phyloP scores from a whole-genome alignment of 2,888 invertebrate genomes.

The Orthonychiurus folsomi region DNA sequence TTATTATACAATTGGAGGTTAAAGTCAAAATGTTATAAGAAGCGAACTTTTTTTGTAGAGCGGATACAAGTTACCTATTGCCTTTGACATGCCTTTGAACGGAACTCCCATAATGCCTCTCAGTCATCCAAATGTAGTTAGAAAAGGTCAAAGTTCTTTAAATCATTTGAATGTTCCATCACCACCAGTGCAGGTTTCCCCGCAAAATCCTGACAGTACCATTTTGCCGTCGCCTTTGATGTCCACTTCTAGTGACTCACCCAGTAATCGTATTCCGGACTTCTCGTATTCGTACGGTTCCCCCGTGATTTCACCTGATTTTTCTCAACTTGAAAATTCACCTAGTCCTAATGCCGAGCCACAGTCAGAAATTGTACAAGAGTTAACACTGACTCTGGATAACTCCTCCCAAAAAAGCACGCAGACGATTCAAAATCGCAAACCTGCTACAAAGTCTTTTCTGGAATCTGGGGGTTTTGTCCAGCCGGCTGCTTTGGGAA shows the following conservation, averaged over 20 bases:
- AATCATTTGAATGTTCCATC: background rate
- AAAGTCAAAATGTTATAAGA: too few species aligned
- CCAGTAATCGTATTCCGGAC: conserved; percentile 17
- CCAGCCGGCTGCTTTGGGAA: conserved; percentile 53
- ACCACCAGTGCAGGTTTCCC: background rate
- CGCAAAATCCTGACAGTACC: background rate
- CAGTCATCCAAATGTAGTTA: conserved; percentile 4
- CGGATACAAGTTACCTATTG: background rate
- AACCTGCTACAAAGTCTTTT: conserved; percentile 30
- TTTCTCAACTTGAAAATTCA: conserved; percentile 16
- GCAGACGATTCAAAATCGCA: background rate
- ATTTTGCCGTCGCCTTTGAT: background rate
- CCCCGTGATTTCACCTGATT: conserved; percentile 31
- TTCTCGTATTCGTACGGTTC: conserved; percentile 37
- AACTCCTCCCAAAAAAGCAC: background rate
- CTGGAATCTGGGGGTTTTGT: conserved; percentile 43
- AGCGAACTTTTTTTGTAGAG: background rate
- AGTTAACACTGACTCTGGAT: background rate
- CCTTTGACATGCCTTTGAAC: conserved; percentile 22
- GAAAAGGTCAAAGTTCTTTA: background rate
- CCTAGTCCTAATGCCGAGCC: background rate
- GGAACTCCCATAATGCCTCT: conserved; percentile 19
- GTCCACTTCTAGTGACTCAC: background rate
- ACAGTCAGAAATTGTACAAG: background rate
- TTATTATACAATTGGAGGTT: too few species aligned